A percentile compares a stretch with the other conserved stretches of the same genome.
Evolutionary conservation across 1,140 invertebrate species (phyloP).

Genomic region (Metaphire vulgaris): DNA sequence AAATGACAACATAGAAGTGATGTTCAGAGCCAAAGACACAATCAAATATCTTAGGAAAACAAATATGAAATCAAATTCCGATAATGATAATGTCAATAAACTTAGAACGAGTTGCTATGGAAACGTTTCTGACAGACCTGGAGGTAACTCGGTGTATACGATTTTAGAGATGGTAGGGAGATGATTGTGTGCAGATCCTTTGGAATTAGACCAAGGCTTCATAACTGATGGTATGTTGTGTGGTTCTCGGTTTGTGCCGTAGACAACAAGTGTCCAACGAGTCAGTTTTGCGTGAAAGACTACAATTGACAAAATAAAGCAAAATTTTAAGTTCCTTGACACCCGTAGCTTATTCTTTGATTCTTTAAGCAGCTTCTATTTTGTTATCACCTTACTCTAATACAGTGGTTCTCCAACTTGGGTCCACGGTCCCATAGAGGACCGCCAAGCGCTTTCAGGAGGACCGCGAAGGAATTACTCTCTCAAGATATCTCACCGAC

Average conservation of each 20-base stretch:
- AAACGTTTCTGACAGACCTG: neutral
- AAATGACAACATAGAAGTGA: too few relatives aligned
- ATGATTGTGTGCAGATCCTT: neutral
- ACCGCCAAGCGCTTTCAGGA: too few relatives aligned
- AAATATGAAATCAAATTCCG: too few relatives aligned
- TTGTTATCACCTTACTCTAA: neutral
- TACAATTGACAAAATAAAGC: too few relatives aligned
- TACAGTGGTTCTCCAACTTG: too few relatives aligned
- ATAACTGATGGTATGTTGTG: neutral
- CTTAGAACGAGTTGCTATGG: neutral
- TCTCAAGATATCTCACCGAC: too few relatives aligned
- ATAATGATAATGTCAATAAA: neutral
- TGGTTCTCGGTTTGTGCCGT: neutral
- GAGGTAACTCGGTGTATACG: neutral
- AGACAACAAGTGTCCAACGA: slow-evolving; percentile 7
- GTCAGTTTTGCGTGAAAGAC: neutral
- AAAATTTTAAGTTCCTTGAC: too few relatives aligned
- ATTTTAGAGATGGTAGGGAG: neutral
- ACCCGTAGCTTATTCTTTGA: too few relatives aligned
- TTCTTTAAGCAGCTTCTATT: slow-evolving; percentile 8
- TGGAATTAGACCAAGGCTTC: neutral
- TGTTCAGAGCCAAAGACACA: too few relatives aligned
- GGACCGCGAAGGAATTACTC: too few relatives aligned
- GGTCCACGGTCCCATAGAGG: too few relatives aligned
- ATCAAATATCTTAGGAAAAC: too few relatives aligned